phyloP scores from a whole-genome alignment of 2,113 vertebrate genomes.

The Laticauda colubrina region DNA sequence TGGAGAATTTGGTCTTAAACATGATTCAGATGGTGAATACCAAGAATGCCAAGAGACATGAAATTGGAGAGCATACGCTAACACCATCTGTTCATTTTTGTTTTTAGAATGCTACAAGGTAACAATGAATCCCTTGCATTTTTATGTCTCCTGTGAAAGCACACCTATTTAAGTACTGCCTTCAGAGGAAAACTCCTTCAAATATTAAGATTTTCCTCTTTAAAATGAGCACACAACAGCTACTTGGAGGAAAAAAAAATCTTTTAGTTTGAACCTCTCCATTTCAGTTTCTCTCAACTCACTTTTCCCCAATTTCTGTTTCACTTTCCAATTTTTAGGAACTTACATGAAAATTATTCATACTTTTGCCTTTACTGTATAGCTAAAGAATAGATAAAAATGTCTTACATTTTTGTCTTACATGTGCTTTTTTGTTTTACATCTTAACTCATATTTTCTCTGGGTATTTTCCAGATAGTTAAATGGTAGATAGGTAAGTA shows the following conservation, averaged over 20 bases:
- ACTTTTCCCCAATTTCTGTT: neutral
- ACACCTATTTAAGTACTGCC: neutral
- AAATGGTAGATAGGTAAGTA: neutral
- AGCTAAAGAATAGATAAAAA: neutral
- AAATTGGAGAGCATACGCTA: neutral
- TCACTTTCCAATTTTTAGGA: neutral
- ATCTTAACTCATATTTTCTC: neutral
- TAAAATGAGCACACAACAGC: neutral
- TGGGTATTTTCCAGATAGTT: neutral
- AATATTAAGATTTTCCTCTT: neutral
- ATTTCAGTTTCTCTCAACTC: neutral
- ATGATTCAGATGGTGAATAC: conserved; percentile 19
- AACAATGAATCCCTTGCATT: neutral
- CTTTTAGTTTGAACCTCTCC: neutral
- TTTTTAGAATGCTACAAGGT: neutral
- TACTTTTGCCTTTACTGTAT: neutral
- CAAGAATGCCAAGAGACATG: neutral
- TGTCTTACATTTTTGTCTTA: too few species aligned
- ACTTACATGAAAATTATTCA: neutral
- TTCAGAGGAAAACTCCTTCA: neutral
- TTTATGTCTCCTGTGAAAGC: neutral
- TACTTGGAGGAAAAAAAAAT: neutral
- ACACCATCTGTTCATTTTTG: neutral
- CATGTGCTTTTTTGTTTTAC: neutral
- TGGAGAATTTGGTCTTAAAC: neutral